Evolutionary conservation across 2,888 invertebrate genomes (phyloP), one percentile per base, ranked within the genome.

Genomic region (Lordiphosa andalusiaca): DNA sequence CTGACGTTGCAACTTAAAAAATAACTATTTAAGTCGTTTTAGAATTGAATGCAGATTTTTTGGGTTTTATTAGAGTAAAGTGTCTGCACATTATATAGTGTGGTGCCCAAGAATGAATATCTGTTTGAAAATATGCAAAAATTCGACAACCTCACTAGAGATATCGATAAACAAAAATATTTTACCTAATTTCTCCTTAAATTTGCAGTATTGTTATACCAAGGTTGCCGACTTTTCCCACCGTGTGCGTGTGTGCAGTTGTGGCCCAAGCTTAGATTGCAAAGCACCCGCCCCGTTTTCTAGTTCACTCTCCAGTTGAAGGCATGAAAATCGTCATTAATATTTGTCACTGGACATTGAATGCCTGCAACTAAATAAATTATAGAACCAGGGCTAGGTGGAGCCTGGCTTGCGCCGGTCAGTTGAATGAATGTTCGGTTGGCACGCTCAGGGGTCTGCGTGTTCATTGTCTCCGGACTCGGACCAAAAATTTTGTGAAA

Each of bases 251-350:
- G 30, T 30, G 30, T 30, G 30, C 25, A 25, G 25, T 7, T 7
- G 25, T 25, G 25, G 25, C 10, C 9, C 7, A 9, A 4, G 30
- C 30, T 30, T 21, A 21, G 23, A 10, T 33, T 23, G 35, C 10
- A 10, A 10, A n/a, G 23, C 1, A 6, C 16, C 23, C 12, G 12
- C 6, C 46, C 46, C 16, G 6, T 16, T 5, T 19, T 23, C 25
- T 12, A 19, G n/a, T 10, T 6, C 9, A 19, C 46, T n/a, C 37
- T 47, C 55, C 44, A 46, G 50, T 63, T 71, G 77, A 71, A 85
- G 81, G 81, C 73, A 84, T 85, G 86, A 87, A 84, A 86, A 86
- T 83, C 78, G 86, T 86, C 86, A 86, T 86, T 87, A 86, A 86
- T 86, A 86, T 86, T 86, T 86, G 86, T 86, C 87, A 86, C 87